A percentile compares a stretch with the other conserved stretches of the same genome.
These are phyloP conservation scores for Xenopus borealis DNA, from an alignment of 2,113 vertebrate species.

Conservation along the genomic window DNA sequence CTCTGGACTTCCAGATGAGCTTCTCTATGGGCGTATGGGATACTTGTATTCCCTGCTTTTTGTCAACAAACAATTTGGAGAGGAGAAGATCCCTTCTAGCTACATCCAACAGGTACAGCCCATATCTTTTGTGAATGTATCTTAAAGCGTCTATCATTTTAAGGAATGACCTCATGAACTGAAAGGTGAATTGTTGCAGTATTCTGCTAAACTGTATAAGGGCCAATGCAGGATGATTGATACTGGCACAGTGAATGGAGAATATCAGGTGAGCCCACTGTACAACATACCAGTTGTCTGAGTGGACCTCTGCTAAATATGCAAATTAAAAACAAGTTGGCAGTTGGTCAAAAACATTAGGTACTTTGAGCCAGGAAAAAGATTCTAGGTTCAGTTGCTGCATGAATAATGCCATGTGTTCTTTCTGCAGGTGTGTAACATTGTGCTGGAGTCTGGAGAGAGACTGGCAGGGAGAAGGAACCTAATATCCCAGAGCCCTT, in stretches of 20 bases:
- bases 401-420: neutral
- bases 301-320: too few relatives aligned
- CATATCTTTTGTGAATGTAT: too few relatives aligned
- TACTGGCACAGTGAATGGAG: too few relatives aligned
- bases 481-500: constrained; percentile 76
- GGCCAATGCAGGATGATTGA: too few relatives aligned
- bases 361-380: neutral
- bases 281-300: too few relatives aligned
- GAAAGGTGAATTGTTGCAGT: too few relatives aligned
- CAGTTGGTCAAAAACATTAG: too few relatives aligned
- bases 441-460: constrained; percentile 81
- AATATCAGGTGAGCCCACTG: too few relatives aligned
- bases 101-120: constrained; percentile 84
- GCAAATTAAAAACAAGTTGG: too few relatives aligned
- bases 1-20: constrained; percentile 77
- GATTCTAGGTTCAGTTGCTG: neutral
- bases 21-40: constrained; percentile 87
- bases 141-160: too few relatives aligned
- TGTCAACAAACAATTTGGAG: constrained; percentile 85
- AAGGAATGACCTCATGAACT: too few relatives aligned
- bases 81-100: constrained; percentile 81
- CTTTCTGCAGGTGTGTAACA: constrained; percentile 74
- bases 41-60: constrained; percentile 85
- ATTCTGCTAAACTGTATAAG: too few relatives aligned
- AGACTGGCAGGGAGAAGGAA: constrained; percentile 75